These are phyloP conservation scores for Eonycteris spelaea DNA, from an alignment of 2,113 vertebrate genomes.

Conservation along the genomic window DNA sequence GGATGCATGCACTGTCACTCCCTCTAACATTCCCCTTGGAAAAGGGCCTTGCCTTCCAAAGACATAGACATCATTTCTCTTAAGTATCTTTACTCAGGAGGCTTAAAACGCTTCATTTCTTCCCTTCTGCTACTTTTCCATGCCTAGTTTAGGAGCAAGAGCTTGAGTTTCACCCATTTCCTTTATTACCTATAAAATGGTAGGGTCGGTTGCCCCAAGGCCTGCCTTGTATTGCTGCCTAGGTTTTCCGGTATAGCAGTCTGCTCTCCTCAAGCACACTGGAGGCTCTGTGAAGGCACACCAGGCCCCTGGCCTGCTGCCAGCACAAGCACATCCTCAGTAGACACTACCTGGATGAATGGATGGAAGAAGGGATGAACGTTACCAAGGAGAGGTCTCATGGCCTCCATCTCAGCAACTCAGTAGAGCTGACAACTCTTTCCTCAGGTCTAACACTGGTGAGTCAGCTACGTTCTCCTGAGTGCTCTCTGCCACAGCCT, in stretches of 20 bases:
- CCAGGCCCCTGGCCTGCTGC: neutral
- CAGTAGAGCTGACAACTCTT: neutral
- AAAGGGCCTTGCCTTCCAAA: neutral
- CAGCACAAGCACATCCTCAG: too few species aligned
- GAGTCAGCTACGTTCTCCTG: neutral
- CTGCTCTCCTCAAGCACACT: neutral
- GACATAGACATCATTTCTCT: neutral
- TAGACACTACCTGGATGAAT: neutral
- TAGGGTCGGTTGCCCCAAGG: too few species aligned
- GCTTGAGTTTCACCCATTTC: neutral
- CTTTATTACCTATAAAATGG: neutral
- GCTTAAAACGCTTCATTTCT: neutral
- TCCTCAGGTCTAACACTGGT: neutral
- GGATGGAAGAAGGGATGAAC: neutral
- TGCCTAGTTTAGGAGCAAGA: neutral
- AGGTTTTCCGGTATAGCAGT: neutral
- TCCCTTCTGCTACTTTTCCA: neutral
- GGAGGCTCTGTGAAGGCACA: neutral
- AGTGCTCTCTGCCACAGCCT: neutral
- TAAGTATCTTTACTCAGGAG: neutral
- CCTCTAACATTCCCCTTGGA: neutral
- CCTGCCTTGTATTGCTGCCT: neutral
- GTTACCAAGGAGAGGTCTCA: neutral
- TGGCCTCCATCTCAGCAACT: neutral
- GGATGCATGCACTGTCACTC: neutral